A percentile compares a stretch with the other conserved stretches of the same genome.
phyloP scores from a whole-genome alignment of 2,888 invertebrate species.

The Zhuqinia jingwanae region DNA sequence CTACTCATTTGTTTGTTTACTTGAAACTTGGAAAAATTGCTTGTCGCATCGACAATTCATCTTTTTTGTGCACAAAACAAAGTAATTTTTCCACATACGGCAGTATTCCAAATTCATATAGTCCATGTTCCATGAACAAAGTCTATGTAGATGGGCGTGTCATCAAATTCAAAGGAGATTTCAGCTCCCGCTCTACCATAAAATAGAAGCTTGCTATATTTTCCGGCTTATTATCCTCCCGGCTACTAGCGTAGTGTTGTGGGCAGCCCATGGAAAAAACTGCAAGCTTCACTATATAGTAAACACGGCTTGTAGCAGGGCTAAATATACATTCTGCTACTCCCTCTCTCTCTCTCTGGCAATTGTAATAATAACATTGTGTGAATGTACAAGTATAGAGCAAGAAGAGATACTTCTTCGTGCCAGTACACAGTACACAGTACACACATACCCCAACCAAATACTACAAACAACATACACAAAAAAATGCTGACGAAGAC shows the following conservation, averaged over 20 bases:
- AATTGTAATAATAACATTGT: too few species aligned
- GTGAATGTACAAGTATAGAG: neutral
- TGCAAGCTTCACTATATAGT: neutral
- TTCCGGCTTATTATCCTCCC: slow-evolving; percentile 13
- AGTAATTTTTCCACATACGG: neutral
- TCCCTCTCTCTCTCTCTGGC: neutral
- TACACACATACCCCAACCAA: too few species aligned
- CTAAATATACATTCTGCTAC: neutral
- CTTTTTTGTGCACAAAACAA: too few species aligned
- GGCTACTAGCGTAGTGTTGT: slow-evolving; percentile 12
- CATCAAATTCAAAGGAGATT: slow-evolving; percentile 54
- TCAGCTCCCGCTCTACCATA: slow-evolving; percentile 24
- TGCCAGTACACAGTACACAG: too few species aligned
- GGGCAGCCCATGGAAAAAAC: slow-evolving; percentile 45
- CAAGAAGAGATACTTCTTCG: too few species aligned
- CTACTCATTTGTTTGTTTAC: too few species aligned
- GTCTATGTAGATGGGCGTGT: slow-evolving; percentile 64
- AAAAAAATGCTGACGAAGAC: neutral
- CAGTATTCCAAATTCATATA: too few species aligned
- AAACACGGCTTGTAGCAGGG: neutral
- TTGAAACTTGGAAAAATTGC: too few species aligned
- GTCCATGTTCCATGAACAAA: slow-evolving; percentile 65
- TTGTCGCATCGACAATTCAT: too few species aligned
- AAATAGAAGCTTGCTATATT: slow-evolving; percentile 63
- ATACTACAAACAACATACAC: too few species aligned